Conservation (phyloP, 2,113 vertebrate species). For the Hippocampus abdominalis region DNA sequence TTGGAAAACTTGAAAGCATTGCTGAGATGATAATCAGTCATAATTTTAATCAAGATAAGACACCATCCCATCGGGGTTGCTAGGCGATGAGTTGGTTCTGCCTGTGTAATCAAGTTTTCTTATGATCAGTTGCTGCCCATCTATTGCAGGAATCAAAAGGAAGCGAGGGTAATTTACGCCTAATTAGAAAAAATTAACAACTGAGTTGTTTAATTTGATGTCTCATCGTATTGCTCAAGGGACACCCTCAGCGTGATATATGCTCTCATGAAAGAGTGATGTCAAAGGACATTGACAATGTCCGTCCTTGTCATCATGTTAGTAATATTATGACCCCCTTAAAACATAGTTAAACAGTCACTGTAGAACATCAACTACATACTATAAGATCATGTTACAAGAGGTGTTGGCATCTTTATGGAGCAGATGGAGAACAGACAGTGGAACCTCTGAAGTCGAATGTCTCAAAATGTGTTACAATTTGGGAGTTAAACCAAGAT, state of each 20-base stretch:
- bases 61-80: conserved; percentile 19
- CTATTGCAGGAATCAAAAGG: conserved; percentile 16
- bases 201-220: conserved; percentile 23
- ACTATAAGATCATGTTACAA: neutral
- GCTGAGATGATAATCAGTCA: conserved; percentile 26
- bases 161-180: conserved; percentile 27
- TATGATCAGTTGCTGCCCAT: conserved; percentile 20
- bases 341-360: neutral
- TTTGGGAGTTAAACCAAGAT: too few relatives aligned
- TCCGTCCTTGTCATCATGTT: neutral
- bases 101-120: conserved; percentile 11
- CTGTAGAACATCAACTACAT: neutral
- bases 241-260: conserved; percentile 11
- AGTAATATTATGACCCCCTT: neutral
- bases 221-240: conserved; percentile 12
- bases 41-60: conserved; percentile 35
- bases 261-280: neutral
- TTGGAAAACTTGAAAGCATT: conserved; percentile 15
- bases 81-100: conserved; percentile 12
- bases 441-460: too few relatives aligned
- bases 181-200: conserved; percentile 32
- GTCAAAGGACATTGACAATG: conserved; percentile 4
- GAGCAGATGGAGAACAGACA: conserved; percentile 20
- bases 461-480: too few relatives aligned
- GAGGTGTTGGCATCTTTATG: neutral